Percentiles rank a stretch among this genome's conserved stretches.
phyloP scores from a whole-genome alignment of 2,888 invertebrate genomes.

The Graphium colonna region DNA sequence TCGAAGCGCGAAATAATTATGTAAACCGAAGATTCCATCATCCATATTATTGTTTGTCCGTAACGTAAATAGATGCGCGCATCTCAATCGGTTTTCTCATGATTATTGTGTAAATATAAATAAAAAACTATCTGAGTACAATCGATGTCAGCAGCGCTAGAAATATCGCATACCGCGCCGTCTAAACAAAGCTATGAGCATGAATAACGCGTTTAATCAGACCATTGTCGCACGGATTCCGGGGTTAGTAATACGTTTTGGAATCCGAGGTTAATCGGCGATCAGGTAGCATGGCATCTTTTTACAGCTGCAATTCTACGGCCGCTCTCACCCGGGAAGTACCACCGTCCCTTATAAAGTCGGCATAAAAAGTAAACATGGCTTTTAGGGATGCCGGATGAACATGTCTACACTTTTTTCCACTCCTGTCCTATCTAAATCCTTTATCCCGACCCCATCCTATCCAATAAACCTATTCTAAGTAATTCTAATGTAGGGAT shows the following conservation, averaged over 20 bases:
- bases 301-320: too few relatives aligned
- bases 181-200: constrained; percentile 44
- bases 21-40: constrained; percentile 35
- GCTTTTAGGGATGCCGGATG: too few relatives aligned
- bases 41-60: constrained; percentile 34
- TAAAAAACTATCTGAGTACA: constrained; percentile 40
- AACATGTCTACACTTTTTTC: too few relatives aligned
- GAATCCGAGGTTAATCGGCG: constrained; percentile 31
- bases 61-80: constrained; percentile 32
- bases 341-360: too few relatives aligned
- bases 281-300: too few relatives aligned
- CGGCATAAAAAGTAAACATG: too few relatives aligned
- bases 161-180: constrained; percentile 46
- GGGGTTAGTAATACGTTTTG: constrained; percentile 33
- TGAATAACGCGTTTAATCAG: constrained; percentile 22
- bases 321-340: too few relatives aligned
- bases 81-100: constrained; percentile 48
- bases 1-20: constrained; percentile 11
- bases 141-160: constrained; percentile 35
- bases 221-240: constrained; percentile 33
- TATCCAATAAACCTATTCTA: too few relatives aligned
- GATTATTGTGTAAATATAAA: constrained; percentile 52
- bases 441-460: too few relatives aligned
- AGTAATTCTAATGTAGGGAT: too few relatives aligned
- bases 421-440: too few relatives aligned